Base-by-base conservation (phyloP, 2,113 vertebrate genomes). In the Myanophis thanlyinensis region DNA sequence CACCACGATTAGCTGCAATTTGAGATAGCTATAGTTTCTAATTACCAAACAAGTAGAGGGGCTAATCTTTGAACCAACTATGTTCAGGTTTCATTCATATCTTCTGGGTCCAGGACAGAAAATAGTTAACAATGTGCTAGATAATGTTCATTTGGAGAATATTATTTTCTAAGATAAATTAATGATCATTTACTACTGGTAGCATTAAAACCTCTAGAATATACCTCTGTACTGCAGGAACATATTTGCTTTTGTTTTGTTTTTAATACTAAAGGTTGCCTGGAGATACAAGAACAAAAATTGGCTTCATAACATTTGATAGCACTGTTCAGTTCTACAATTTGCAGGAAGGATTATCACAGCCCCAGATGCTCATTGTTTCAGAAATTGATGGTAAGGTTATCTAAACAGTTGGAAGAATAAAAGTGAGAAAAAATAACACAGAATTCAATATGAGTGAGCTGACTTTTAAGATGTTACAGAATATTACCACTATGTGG, bases 311-410 rank as follows among this genome's bases (percentile, higher is more conserved):
- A 97, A 99, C 99, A 0, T 99, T 99, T 95, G 99, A 99, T 97
- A 99, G 98, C 97, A 99, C 98, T 92, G 97, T 99, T 97, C 99
- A 99, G 94, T 99, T 99, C 97, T 99, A 99, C 97, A 99, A 99
- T 96, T 97, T 99, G 93, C 99, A 99, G 96, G 98, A 99, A 96
- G 98, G 99, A 40, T 97, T 99, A 90, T 99, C 99, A 3, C 99
- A 99, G 97, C 99, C 99, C 22, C 99, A 99, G 94, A 99, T 99
- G 99, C 97, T 99, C 94, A 98, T 99, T 96, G 99, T 99, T 30
- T 99, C 99, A 1, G 99, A 99, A 96, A 98, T 99, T n/a, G 98
- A 99, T 27, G 99, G 99, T 99, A 98, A 95, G 97, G 93, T 94
- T 30, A 27, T 59, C 44, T 15, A 44, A 91, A 85, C 56, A 59